Base-by-base conservation (phyloP, 2,888 invertebrate species). In the Phaedon cochleariae region DNA sequence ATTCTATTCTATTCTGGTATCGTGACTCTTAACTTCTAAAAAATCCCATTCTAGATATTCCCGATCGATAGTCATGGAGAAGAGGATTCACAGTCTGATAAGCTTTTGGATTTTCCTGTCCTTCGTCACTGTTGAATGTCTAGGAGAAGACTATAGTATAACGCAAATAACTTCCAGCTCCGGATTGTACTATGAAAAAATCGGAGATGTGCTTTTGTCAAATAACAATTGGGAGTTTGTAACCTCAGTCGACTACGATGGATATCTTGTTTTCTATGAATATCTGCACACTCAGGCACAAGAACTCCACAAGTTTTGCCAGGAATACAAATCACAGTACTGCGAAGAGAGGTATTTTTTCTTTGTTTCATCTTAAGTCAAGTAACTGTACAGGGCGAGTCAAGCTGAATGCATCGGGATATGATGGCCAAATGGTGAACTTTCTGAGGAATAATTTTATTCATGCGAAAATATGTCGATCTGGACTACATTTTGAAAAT, bases 221-320 rank as follows among this genome's bases (percentile, higher is more conserved):
- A 65, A 65, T 31, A 58, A 26, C 20, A 61, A 65, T 9, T 65
- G 65, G 65, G 51, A 61, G 26, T 65, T 65, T 37, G 58, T 65
- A 0, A 65, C 65, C 2, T 61, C 61, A 34, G 57, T 65, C 1
- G 58, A 65, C 29, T 65, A 65, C 34, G 29, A 9, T 7, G 62
- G 62, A 31, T 65, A 65, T 29, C 58, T 61, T 1, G 37, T 62
- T 2, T 65, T 65, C 29, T 65, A 62, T 37, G 21, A 65, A 29
- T 65, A 65, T 53, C 15, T 65, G 12, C 51, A 62, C 10, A 10
- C 10, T 6, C 65, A 62, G 17, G 61, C 58, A 9, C 31, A 65
- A 3, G 41, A 58, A 53, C 34, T 65, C 9, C 22, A 62, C 1
- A 53, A 51, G 18, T 65, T 65, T 41, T 65, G 65, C 15, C 12